A percentile compares a stretch with the other conserved stretches of the same genome.
Conservation (phyloP, 1,140 invertebrate genomes). For the Trachymyrmex septentrionalis region DNA sequence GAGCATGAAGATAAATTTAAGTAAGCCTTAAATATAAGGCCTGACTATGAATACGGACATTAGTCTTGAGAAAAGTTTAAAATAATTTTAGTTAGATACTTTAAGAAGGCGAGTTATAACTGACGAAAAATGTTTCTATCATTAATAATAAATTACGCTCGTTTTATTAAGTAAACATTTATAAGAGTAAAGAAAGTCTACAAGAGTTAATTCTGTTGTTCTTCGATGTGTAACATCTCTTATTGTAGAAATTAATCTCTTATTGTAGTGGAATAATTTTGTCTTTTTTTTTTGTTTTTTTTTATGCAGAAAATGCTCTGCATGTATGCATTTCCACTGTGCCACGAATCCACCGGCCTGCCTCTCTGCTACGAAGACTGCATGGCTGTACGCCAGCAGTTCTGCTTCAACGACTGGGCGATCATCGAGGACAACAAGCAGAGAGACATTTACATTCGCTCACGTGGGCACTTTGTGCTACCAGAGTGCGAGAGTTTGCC, state of each 20-base stretch:
- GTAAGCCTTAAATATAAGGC: too few species aligned
- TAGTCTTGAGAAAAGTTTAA: not conserved
- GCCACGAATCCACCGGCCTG: conserved; percentile 88
- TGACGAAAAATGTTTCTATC: not conserved
- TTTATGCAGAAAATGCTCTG: conserved; percentile 92
- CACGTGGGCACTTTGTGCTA: conserved; percentile 94
- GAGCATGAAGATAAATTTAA: too few species aligned
- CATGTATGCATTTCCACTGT: conserved; percentile 96
- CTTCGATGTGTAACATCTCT: too few species aligned
- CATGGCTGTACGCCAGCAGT: conserved; percentile 94
- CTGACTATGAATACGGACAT: too few species aligned
- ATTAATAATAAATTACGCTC: too few species aligned
- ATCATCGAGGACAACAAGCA: conserved; percentile 95
- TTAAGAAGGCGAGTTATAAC: not conserved
- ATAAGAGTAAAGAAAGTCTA: too few species aligned
- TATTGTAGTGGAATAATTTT: too few species aligned
- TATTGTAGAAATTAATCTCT: too few species aligned
- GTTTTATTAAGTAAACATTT: too few species aligned
- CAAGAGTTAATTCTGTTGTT: too few species aligned
- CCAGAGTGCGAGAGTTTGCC: conserved; percentile 95
- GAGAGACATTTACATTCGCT: conserved; percentile 91
- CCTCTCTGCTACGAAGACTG: conserved; percentile 97
- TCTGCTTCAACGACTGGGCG: conserved; percentile 97
- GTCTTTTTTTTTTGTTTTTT: not conserved
- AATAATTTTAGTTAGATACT: not conserved